phyloP scores from a whole-genome alignment of 2,888 invertebrate species.

The Sinopyrophorus schimmeli region DNA sequence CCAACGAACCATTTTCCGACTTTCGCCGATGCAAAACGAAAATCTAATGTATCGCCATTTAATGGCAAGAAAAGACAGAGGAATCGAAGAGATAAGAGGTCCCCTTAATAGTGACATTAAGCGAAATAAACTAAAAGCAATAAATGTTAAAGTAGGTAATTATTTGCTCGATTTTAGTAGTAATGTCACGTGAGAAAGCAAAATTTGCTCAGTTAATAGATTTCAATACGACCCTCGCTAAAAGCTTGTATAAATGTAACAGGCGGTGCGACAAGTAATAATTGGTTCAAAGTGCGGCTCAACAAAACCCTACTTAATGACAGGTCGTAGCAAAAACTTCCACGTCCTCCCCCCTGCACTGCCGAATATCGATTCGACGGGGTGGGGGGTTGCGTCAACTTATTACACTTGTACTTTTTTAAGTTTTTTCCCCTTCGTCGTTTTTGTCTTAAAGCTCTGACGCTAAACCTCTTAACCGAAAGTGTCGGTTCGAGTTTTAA shows the following conservation, averaged over 20 bases:
- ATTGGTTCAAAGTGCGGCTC: conserved; percentile 17
- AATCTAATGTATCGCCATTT: not conserved
- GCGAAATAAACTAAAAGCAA: conserved; percentile 7
- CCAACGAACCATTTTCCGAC: no score
- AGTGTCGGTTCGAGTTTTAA: not conserved
- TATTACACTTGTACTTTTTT: conserved; percentile 5
- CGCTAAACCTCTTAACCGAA: conserved; percentile 1
- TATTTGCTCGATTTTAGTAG: conserved; percentile 5
- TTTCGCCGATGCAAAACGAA: no score
- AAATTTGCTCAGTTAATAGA: conserved; percentile 11
- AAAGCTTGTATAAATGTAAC: conserved; percentile 13
- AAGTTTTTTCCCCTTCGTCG: no score
- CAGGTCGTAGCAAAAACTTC: conserved; percentile 9
- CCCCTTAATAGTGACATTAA: not conserved
- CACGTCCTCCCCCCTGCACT: not conserved
- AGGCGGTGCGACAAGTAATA: conserved; percentile 13
- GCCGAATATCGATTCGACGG: conserved; percentile 9
- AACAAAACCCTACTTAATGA: conserved; percentile 16
- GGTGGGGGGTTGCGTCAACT: conserved; percentile 3
- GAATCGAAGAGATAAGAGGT: not conserved
- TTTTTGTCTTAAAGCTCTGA: conserved; percentile 1
- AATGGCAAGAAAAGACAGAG: not conserved
- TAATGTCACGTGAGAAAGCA: not conserved
- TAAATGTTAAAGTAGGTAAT: conserved; percentile 7
- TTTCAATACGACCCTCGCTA: conserved; percentile 10